Evolutionary conservation across 2,797 vertebrate species (phyloP).

Genomic region (Loriculus beryllinus): DNA sequence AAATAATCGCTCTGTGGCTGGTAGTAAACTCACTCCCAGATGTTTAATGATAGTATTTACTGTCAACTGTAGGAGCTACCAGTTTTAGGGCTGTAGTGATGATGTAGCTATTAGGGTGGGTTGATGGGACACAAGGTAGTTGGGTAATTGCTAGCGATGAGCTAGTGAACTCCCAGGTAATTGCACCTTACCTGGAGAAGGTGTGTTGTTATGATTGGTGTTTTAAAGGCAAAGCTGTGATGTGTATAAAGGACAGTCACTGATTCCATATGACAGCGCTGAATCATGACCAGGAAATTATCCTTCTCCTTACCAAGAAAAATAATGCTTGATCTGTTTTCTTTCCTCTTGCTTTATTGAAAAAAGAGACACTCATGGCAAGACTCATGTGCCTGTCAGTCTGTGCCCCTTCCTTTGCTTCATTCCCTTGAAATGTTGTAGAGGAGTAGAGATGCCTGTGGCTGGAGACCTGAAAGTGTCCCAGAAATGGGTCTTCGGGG

Average conservation of each 20-base stretch:
- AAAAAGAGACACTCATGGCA: background rate
- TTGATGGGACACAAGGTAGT: constrained; percentile 1
- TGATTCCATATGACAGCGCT: background rate
- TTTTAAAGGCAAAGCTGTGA: background rate
- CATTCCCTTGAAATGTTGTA: background rate
- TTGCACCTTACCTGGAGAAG: constrained; percentile 36
- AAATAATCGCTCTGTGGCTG: background rate
- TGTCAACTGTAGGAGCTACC: background rate
- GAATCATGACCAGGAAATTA: constrained; percentile 35
- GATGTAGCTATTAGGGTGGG: constrained; percentile 9
- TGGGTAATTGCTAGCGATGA: constrained; percentile 26
- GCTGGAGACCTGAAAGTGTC: background rate
- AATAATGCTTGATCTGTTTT: background rate
- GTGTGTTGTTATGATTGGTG: background rate
- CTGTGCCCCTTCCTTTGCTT: background rate
- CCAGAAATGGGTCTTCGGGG: background rate
- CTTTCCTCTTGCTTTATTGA: background rate
- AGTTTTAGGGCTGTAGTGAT: background rate
- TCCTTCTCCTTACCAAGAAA: background rate
- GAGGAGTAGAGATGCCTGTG: background rate
- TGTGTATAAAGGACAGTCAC: background rate
- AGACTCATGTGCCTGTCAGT: fast-evolving
- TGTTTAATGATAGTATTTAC: constrained; percentile 35
- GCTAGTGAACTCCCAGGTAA: constrained; percentile 48
- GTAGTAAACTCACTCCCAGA: background rate